phyloP scores from a whole-genome alignment of 2,113 vertebrate genomes.

The Ahaetulla prasina region DNA sequence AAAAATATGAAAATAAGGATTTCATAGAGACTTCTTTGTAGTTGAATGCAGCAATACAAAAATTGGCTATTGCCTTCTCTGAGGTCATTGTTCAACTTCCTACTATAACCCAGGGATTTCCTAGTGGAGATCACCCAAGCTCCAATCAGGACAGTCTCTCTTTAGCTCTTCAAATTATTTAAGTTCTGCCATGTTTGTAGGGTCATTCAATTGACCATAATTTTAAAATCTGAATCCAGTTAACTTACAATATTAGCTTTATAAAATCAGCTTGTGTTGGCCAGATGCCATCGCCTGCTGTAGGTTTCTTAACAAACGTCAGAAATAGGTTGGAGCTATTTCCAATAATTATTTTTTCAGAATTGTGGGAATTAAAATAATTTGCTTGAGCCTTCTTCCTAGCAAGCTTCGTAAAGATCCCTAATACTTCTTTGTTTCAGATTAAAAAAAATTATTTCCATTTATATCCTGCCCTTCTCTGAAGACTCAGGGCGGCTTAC shows the following conservation, averaged over 20 bases:
- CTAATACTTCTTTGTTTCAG: too few species aligned
- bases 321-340: too few species aligned
- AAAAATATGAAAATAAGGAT: not conserved
- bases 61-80: not conserved
- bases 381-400: not conserved
- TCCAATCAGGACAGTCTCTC: not conserved
- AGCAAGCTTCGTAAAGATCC: not conserved
- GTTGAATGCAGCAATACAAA: not conserved
- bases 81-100: not conserved
- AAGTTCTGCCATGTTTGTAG: not conserved
- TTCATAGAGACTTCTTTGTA: not conserved
- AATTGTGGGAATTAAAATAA: not conserved
- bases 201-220: not conserved
- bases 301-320: too few species aligned
- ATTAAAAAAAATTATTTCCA: too few species aligned
- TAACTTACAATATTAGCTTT: not conserved
- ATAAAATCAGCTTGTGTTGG: too few species aligned
- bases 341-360: not conserved
- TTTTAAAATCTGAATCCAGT: not conserved
- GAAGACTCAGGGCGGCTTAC: too few species aligned
- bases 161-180: not conserved
- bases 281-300: too few species aligned
- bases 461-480: too few species aligned
- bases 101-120: not conserved
- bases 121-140: not conserved